phyloP scores from a whole-genome alignment of 1,140 invertebrate genomes.

The Gryon sp. region DNA sequence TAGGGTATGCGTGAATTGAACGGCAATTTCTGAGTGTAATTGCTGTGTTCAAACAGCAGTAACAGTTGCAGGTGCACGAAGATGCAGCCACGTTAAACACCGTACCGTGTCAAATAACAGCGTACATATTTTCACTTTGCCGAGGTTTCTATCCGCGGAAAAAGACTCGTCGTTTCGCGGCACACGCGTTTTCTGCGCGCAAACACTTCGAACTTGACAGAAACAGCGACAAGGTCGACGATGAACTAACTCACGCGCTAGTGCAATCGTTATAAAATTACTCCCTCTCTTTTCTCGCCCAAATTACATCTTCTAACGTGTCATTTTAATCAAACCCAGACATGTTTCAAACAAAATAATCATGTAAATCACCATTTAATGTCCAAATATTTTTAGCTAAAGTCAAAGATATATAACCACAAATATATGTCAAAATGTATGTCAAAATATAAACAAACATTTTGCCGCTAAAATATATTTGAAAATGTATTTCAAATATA shows the following conservation, averaged over 20 bases:
- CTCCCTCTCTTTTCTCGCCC: slow-evolving; percentile 8
- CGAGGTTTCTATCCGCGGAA: slow-evolving; percentile 3
- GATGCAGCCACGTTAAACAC: slow-evolving; percentile 28
- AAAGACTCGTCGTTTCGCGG: slow-evolving; percentile 14
- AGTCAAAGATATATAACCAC: no score
- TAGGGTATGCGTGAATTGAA: no score
- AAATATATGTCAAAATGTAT: no score
- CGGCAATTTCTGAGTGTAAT: no score
- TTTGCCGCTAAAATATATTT: no score
- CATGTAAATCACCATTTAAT: no score
- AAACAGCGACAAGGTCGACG: slow-evolving; percentile 56
- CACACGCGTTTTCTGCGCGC: slow-evolving; percentile 18
- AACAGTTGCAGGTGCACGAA: slow-evolving; percentile 15
- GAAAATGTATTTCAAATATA: no score
- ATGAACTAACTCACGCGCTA: slow-evolving; percentile 36
- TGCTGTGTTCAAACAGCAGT: no score
- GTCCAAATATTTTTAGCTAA: no score
- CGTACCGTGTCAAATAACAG: slow-evolving; percentile 33
- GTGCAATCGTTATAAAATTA: slow-evolving; percentile 42
- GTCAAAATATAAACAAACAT: no score
- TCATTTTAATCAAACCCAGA: no score
- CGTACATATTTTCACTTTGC: slow-evolving; percentile 66
- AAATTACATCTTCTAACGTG: slow-evolving; percentile 17
- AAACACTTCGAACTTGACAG: slow-evolving; percentile 60
- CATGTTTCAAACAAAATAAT: no score